Evolutionary conservation across 2,797 vertebrate species (phyloP).

Genomic region (Xiphophorus birchmanni): DNA sequence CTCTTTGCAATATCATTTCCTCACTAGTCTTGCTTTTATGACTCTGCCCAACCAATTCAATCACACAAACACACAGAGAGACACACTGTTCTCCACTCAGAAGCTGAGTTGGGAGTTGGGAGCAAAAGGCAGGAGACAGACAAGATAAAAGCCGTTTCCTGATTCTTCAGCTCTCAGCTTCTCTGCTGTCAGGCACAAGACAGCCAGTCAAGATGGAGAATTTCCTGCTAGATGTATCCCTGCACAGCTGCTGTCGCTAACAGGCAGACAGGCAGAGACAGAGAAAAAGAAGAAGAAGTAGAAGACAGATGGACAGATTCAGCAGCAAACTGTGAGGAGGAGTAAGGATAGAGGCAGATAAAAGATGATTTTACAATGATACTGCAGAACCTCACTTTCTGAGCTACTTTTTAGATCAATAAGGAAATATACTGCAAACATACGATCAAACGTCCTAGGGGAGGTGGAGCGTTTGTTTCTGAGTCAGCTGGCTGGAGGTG

Average conservation of each 20-base stretch:
- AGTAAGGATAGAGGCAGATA: conserved; percentile 19
- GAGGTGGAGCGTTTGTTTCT: conserved; percentile 24
- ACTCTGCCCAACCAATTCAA: conserved; percentile 1
- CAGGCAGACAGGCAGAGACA: conserved; percentile 59
- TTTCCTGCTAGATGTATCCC: conserved; percentile 70
- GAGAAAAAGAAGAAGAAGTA: conserved; percentile 30
- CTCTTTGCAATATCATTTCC: conserved; percentile 69
- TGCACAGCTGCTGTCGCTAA: conserved; percentile 72
- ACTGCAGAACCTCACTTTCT: conserved; percentile 17
- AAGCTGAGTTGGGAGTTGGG: conserved; percentile 75
- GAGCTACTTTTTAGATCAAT: conserved; percentile 11
- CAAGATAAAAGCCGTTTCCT: conserved; percentile 81
- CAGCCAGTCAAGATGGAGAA: conserved; percentile 75
- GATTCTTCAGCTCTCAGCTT: conserved; percentile 75
- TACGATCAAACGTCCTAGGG: conserved; percentile 32
- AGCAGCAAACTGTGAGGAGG: conserved; percentile 35
- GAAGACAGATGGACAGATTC: conserved; percentile 46
- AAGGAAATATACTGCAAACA: conserved; percentile 1
- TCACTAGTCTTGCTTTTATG: conserved; percentile 70
- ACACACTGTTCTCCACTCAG: conserved; percentile 49
- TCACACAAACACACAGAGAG: conserved; percentile 2
- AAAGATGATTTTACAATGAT: conserved; percentile 25
- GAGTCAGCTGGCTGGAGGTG: conserved; percentile 25
- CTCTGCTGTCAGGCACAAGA: conserved; percentile 76
- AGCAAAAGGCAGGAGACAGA: conserved; percentile 80